Conservation (phyloP, 2,888 invertebrate species). For the Latheticus oryzae region DNA sequence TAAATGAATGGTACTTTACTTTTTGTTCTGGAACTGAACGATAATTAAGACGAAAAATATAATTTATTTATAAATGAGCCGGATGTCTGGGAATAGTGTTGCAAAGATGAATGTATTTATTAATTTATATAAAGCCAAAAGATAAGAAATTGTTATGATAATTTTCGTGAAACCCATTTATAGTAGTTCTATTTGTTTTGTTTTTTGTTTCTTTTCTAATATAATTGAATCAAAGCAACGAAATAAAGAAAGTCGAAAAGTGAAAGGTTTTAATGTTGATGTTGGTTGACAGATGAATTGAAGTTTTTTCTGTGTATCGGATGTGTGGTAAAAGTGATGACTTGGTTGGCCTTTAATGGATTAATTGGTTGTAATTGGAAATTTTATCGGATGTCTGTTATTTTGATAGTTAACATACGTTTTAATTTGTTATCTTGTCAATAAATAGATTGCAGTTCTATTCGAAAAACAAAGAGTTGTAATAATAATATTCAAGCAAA, state of each 20-base stretch:
- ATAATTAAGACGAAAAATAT: conserved; percentile 14
- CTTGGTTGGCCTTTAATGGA: neutral
- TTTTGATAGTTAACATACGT: too few species aligned
- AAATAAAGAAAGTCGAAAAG: conserved; percentile 9
- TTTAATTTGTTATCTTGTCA: too few species aligned
- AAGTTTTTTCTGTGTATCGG: neutral
- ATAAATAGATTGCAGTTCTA: too few species aligned
- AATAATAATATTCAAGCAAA: too few species aligned
- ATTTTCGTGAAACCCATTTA: conserved; percentile 8
- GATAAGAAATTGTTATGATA: conserved; percentile 3
- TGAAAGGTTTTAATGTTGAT: conserved; percentile 7
- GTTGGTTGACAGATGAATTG: conserved; percentile 15
- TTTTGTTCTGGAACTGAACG: too few species aligned
- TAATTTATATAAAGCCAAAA: neutral
- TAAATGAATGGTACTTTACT: too few species aligned
- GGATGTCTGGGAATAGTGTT: conserved; percentile 22
- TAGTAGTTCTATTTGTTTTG: conserved; percentile 3
- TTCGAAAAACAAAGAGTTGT: too few species aligned
- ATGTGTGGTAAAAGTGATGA: conserved; percentile 5
- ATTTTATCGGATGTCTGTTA: neutral
- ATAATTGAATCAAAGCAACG: conserved; percentile 4
- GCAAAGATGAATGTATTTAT: too few species aligned
- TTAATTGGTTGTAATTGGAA: neutral
- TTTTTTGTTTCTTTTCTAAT: neutral
- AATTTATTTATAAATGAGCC: conserved; percentile 13